Base-by-base conservation (phyloP, 2,888 invertebrate genomes). In the Papilio protenor region DNA sequence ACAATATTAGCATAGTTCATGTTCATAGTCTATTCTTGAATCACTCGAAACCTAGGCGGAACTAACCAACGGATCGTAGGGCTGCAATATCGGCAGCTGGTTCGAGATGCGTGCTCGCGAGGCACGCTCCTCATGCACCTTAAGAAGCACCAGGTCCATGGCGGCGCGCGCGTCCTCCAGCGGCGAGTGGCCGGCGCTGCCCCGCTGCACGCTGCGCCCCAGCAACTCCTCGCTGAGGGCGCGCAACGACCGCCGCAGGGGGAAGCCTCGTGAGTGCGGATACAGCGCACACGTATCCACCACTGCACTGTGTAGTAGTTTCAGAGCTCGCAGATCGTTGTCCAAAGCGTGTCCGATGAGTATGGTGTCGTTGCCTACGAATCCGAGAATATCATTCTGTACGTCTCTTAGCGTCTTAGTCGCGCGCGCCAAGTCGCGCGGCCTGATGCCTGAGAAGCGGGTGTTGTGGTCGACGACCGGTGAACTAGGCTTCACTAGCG, bases 291-390 rank as follows among this genome's bases (percentile, higher is more conserved):
- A 96, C 0, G 99, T 99, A 87, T 99, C 99, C 77, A 99, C 97
- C 12, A 99, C 96, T 0, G 96, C 96, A 3, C 95, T 92, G 87
- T 99, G 99, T 12, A 98, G 95, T 64, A 99, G 94, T 87, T 97
- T 97, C 78, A 99, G 90, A 0, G 97, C 98, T 23, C 98, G 95
- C 77, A 99, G 94, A 93, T 99, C 99, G 88, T 98, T 98, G 85
- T 99, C 99, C 82, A 99, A 94, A 27, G 98, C 98, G 91, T 99
- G 99, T 0, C 99, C 99, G 80, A 99, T 97, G 6, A 99, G 94
- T 77, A 99, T 98, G 8, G 99, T 98, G 79, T 98, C 96, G 11
- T 96, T 96, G 80, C 96, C 96, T 80, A 99, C 96, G 81, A 98
- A 96, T 81, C 96, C 96, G 87, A 98, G 95, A 78, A 99, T 94